These are phyloP conservation scores for Syngnathus scovelli DNA, from an alignment of 2,113 vertebrate species.

Conservation along the genomic window DNA sequence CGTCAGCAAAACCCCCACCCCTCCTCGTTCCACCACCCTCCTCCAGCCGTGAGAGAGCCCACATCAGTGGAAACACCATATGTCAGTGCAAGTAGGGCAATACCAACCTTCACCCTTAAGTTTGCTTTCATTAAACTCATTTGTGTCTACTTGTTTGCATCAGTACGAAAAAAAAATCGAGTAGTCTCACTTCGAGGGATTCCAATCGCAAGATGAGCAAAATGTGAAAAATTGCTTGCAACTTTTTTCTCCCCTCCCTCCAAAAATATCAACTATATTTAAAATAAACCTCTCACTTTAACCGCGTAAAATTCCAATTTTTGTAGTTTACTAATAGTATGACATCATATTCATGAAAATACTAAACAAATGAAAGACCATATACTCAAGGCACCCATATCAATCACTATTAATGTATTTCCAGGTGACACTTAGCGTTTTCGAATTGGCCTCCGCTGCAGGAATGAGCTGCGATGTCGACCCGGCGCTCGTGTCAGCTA, in stretches of 20 bases:
- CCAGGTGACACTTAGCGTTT: constrained; percentile 82
- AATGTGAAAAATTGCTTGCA: too few species aligned
- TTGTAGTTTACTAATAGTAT: too few species aligned
- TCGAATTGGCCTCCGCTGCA: constrained; percentile 82
- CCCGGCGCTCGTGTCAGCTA: constrained; percentile 77
- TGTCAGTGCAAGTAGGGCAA: constrained; percentile 10
- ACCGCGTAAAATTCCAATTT: too few species aligned
- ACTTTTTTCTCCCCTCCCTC: too few species aligned
- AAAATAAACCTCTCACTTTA: too few species aligned
- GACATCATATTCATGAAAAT: too few species aligned
- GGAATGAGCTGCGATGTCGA: constrained; percentile 84
- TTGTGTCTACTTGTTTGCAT: neutral
- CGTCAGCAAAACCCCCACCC: constrained; percentile 56
- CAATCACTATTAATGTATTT: neutral
- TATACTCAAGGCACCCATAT: neutral
- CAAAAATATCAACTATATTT: too few species aligned
- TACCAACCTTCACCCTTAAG: neutral
- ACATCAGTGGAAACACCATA: constrained; percentile 61
- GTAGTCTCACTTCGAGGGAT: neutral
- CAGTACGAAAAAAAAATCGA: neutral
- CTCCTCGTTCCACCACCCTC: constrained; percentile 32
- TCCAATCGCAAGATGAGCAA: neutral
- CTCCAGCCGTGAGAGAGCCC: constrained; percentile 43
- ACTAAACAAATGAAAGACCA: too few species aligned
- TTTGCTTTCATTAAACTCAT: neutral